These are phyloP conservation scores for Ceratina japonica DNA, from an alignment of 1,140 invertebrate species.

Conservation along the genomic window DNA sequence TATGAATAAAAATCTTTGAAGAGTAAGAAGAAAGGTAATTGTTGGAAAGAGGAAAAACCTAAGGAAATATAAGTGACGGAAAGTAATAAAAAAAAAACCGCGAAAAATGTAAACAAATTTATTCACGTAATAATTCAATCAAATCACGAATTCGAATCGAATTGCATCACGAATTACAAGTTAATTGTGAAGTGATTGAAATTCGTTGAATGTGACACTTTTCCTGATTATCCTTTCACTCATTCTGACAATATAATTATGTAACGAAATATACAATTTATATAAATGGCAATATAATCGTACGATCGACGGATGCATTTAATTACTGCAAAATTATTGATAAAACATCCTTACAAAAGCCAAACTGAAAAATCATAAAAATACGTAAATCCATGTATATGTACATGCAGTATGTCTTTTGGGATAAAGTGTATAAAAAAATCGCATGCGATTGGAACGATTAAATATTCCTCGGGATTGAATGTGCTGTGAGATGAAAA, in stretches of 20 bases:
- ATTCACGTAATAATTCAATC: not conserved
- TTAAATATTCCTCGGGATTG: not conserved
- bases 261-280: not conserved
- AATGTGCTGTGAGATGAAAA: not conserved
- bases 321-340: not conserved
- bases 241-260: not conserved
- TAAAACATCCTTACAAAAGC: not conserved
- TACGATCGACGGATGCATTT: not conserved
- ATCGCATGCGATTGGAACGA: not conserved
- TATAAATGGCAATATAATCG: not conserved
- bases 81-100: slow-evolving; percentile 23
- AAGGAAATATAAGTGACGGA: not conserved
- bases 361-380: slow-evolving; percentile 10
- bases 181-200: not conserved
- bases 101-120: slow-evolving; percentile 16
- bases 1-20: no score
- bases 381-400: not conserved
- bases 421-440: not conserved
- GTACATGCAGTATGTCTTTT: not conserved
- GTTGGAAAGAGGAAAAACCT: no score
- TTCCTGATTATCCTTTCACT: not conserved
- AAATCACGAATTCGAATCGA: no score
- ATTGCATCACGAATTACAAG: no score
- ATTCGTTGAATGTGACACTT: not conserved
- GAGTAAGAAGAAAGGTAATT: not conserved